Base-by-base conservation (phyloP, 2,888 invertebrate species). In the Pseudoips prasinana region DNA sequence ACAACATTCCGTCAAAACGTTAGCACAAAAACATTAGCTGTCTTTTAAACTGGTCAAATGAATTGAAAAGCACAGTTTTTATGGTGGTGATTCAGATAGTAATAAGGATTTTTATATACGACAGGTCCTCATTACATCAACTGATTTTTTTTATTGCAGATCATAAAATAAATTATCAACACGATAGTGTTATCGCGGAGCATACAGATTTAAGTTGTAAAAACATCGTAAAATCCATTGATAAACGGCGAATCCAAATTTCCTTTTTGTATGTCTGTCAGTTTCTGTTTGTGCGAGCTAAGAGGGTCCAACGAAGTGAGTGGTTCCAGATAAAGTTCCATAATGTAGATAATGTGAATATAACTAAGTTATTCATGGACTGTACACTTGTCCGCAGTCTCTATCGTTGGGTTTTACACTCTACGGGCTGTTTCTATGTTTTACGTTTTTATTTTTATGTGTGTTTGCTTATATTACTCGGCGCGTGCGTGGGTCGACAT, bases 291-390 rank as follows among this genome's bases (percentile, higher is more conserved):
- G 61, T 61, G 64, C 62, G 58, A 64, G 20, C 2, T 20, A 14
- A 14, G n/a, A n/a, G 81, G 82, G 79, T 81, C 78, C 80, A 80
- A 74, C 64, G 66, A 69, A 71, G 62, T 65, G 68, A 66, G 69
- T 70, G 68, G 67, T 67, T 60, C 82, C 87, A 85, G 87, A 87
- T 85, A 77, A 81, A 85, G 88, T 82, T 85, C 83, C 80, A 72
- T 73, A 70, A 72, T 87, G 87, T 87, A 87, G 86, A 87, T 87
- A 87, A 83, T 88, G 87, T 88, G 86, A 86, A 88, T 87, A 87
- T 80, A 73, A 76, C 77, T 84, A 87, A 85, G 84, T 86, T 85
- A 85, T 85, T 82, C 75, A 72, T 73, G 73, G 75, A 71, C 74
- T 73, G 81, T 76, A 73, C 74, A 64, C 64, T n/a, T 66, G 78